These are phyloP conservation scores for Daptonema setosum DNA, from an alignment of 2,888 invertebrate species.

Conservation along the genomic window DNA sequence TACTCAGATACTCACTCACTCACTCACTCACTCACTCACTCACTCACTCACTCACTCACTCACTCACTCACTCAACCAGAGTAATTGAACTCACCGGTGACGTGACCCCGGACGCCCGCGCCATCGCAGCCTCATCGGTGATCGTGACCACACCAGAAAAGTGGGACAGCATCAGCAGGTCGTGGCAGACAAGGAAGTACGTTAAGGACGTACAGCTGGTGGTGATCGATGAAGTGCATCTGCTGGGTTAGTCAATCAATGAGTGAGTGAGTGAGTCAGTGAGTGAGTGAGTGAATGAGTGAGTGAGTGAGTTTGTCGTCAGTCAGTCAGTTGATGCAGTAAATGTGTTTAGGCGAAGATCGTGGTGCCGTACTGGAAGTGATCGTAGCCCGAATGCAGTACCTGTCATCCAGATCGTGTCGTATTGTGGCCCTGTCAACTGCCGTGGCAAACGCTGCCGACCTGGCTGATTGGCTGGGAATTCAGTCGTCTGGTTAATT, in stretches of 20 bases:
- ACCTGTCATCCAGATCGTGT: conserved; percentile 73
- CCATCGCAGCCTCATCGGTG: conserved; percentile 61
- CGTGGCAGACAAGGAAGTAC: conserved; percentile 88
- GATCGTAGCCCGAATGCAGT: conserved; percentile 87
- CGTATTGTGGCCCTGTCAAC: conserved; percentile 86
- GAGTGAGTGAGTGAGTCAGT: too few species aligned
- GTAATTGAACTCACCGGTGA: conserved; percentile 90
- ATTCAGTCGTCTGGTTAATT: conserved; percentile 36
- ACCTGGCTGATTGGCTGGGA: conserved; percentile 83
- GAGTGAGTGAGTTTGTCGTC: too few species aligned
- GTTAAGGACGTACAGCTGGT: conserved; percentile 38
- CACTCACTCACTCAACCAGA: neutral
- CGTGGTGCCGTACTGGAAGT: conserved; percentile 57
- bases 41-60: too few species aligned
- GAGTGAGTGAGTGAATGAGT: too few species aligned
- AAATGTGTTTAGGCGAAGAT: conserved; percentile 32
- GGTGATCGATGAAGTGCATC: conserved; percentile 89
- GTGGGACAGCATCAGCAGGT: conserved; percentile 77
- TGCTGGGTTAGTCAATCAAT: conserved; percentile 56
- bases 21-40: too few species aligned
- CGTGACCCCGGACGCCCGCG: conserved; percentile 59
- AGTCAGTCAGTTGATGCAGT: neutral
- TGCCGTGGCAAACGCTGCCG: conserved; percentile 85
- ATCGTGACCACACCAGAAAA: conserved; percentile 99
- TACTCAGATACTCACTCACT: too few species aligned